These are phyloP conservation scores for Nothocercus julius DNA, from an alignment of 2,113 vertebrate genomes.

Conservation along the genomic window DNA sequence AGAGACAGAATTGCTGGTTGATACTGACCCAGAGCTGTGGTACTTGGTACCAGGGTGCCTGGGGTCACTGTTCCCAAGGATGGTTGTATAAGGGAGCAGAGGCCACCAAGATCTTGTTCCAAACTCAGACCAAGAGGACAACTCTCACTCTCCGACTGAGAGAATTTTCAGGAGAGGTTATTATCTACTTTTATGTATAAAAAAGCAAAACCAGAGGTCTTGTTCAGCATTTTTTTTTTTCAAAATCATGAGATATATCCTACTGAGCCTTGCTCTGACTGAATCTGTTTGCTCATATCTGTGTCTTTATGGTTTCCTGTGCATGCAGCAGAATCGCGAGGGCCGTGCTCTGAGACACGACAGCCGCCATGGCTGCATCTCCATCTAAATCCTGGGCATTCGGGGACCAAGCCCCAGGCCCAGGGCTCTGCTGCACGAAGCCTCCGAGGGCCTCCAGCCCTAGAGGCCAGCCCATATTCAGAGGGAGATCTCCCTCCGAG, in stretches of 20 bases:
- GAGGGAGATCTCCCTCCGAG: background rate
- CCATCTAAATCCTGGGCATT: background rate
- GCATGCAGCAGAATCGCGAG: background rate
- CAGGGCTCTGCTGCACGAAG: background rate
- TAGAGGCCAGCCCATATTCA: accelerated
- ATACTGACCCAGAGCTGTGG: background rate
- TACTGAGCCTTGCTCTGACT: background rate
- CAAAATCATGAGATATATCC: accelerated
- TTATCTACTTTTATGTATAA: background rate
- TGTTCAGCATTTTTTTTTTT: background rate
- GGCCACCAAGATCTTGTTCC: background rate
- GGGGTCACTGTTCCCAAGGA: background rate
- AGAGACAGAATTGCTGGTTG: background rate
- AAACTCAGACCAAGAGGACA: background rate
- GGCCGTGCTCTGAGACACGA: background rate
- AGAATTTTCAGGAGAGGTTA: too few species aligned
- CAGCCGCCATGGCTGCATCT: background rate
- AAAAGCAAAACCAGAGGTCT: background rate
- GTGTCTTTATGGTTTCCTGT: background rate
- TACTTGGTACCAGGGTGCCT: too few species aligned
- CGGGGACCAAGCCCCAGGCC: accelerated
- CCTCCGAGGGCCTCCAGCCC: background rate
- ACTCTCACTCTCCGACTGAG: background rate
- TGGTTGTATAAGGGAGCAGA: too few species aligned
- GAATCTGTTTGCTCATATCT: accelerated